Evolutionary conservation across 2,113 vertebrate genomes (phyloP), one percentile per base, ranked within the genome.

Genomic region (Elachura formosa): DNA sequence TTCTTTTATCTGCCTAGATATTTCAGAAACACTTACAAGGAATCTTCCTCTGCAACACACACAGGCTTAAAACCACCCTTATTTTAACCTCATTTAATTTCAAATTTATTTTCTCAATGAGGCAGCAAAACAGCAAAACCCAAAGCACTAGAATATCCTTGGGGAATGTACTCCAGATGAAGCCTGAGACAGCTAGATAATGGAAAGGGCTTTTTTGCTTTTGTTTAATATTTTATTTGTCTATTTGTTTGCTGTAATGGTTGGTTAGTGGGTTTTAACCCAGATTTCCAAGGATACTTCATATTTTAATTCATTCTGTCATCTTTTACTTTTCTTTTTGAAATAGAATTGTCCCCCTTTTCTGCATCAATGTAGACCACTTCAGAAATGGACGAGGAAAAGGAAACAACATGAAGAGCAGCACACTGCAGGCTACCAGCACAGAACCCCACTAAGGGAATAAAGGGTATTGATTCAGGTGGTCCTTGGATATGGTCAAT

Each of bases 81-180:
- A 61, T 52, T 94, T 95, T 85, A 93, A 91, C 19, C 12, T 78
- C 43, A 61, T 79, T 91, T 93, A 59, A 93, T 84, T 91, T 91
- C 13, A 80, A 41, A 93, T 84, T 87, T 68, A 55, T 67, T 87
- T 79, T 49, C 74, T 93, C 76, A 80, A 86, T 14, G 56, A 86
- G 46, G 25, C 38, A 93, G 75, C 63, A 92, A 90, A 93, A 52
- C 43, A 78, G 61, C 31, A 92, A 88, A 91, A 61, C 28, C 67
- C 51, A 34, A 33, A 75, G 49, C 74, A 79, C 20, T 33, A 69
- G 34, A 86, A 81, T 78, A 64, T 75, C 61, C 87, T 62, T 13
- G 9, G 56, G 81, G 84, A 89, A 89, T 31, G 14, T 68, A 43
- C 51, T 89, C 81, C 64, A 81, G 59, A 86, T 41, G 64, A 84